Evolutionary conservation across 2,888 invertebrate species (phyloP).

Genomic region (Andrena trimmerana): DNA sequence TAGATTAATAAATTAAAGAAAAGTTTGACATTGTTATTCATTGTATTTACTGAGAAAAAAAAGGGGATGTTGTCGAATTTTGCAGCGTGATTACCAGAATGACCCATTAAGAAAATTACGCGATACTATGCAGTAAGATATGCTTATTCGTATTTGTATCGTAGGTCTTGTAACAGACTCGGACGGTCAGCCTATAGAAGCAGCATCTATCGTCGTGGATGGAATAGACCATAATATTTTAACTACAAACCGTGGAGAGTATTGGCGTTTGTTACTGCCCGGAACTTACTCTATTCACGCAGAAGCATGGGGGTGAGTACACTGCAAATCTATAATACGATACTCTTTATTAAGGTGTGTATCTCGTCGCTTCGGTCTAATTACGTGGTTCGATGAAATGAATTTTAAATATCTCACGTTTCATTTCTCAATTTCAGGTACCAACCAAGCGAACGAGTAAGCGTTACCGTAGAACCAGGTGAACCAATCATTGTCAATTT

Average conservation of each 20-base stretch:
- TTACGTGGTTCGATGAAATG: constrained; percentile 25
- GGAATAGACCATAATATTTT: constrained; percentile 93
- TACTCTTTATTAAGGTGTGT: constrained; percentile 7
- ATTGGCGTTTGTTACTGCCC: constrained; percentile 96
- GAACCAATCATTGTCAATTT: constrained; percentile 85
- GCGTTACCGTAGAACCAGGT: constrained; percentile 83
- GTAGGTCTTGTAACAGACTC: constrained; percentile 89
- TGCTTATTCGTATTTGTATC: constrained; percentile 72
- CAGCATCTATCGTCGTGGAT: constrained; percentile 91
- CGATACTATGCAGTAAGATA: not conserved
- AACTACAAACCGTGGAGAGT: constrained; percentile 94
- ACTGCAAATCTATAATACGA: not conserved
- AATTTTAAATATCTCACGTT: not conserved
- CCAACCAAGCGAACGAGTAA: constrained; percentile 84
- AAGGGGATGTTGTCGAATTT: too few relatives aligned
- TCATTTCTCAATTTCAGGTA: constrained; percentile 85
- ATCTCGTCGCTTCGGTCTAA: not conserved
- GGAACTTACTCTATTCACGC: constrained; percentile 93
- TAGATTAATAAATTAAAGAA: too few relatives aligned
- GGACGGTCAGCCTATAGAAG: constrained; percentile 88
- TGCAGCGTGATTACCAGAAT: too few relatives aligned
- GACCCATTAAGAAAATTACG: not conserved
- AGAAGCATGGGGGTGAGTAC: constrained; percentile 89
- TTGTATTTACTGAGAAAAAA: too few relatives aligned
- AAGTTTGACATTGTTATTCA: too few relatives aligned